phyloP scores from a whole-genome alignment of 2,888 invertebrate genomes.

The Megamerina dolium region DNA sequence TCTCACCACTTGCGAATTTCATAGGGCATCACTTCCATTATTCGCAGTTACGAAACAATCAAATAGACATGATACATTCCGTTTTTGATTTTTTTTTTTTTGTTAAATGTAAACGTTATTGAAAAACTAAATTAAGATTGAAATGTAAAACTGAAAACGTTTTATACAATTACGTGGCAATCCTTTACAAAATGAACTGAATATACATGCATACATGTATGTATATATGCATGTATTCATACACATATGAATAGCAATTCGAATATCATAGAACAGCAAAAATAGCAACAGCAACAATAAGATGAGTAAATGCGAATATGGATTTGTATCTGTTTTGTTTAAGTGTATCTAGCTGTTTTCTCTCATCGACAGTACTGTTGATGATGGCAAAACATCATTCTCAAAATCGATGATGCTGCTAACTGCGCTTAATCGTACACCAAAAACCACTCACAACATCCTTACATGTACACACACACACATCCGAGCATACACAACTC shows the following conservation, averaged over 20 bases:
- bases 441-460: not conserved
- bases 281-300: not conserved
- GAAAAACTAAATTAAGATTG: conserved; percentile 47
- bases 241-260: conserved; percentile 3
- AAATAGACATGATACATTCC: too few species aligned
- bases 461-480: not conserved
- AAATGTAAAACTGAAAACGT: conserved; percentile 47
- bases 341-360: too few species aligned
- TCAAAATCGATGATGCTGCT: too few species aligned
- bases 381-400: too few species aligned
- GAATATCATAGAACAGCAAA: too few species aligned
- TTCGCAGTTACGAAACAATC: too few species aligned
- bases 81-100: too few species aligned
- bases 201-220: not conserved
- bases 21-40: too few species aligned
- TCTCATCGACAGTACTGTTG: too few species aligned
- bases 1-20: too few species aligned
- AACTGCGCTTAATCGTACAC: not conserved
- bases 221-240: not conserved
- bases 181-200: conserved; percentile 1
- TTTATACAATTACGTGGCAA: conserved; percentile 39
- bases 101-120: conserved; percentile 27
- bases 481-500: not conserved
- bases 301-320: too few species aligned
- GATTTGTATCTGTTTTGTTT: not conserved